A percentile compares a stretch with the other conserved stretches of the same genome.
phyloP scores from a whole-genome alignment of 2,797 vertebrate species.

The Bradypodion ventrale region DNA sequence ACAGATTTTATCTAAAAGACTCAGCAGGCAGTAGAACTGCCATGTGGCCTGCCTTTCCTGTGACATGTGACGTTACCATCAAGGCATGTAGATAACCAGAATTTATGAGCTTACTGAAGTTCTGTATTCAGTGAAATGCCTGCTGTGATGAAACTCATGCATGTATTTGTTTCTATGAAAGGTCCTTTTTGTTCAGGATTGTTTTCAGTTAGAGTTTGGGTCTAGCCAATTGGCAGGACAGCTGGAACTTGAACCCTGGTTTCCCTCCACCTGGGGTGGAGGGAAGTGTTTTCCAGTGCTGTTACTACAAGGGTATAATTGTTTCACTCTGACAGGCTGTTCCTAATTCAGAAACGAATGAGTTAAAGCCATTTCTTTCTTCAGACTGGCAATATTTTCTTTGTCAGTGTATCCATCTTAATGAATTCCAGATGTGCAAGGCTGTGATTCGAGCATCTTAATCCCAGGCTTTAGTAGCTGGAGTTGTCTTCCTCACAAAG shows the following conservation, averaged over 20 bases:
- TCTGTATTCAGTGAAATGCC: background rate
- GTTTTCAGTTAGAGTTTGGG: background rate
- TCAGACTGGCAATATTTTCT: conserved; percentile 51
- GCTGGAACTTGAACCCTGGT: background rate
- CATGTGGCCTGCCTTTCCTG: background rate
- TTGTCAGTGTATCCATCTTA: conserved; percentile 55
- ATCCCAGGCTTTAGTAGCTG: conserved; percentile 56
- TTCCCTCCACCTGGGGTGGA: background rate
- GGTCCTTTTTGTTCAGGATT: background rate
- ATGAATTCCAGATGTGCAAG: conserved; percentile 69
- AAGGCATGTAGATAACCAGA: background rate
- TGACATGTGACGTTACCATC: background rate
- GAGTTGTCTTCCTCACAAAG: conserved; percentile 36
- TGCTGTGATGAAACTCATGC: background rate
- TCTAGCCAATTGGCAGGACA: background rate
- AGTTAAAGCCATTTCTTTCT: conserved; percentile 56
- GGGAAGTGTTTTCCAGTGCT: too few species aligned
- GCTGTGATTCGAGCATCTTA: conserved; percentile 56
- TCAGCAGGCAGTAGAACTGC: background rate
- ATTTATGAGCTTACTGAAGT: background rate
- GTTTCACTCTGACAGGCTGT: background rate
- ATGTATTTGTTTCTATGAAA: background rate
- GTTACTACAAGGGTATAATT: rapidly evolving
- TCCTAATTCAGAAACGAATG: conserved; percentile 15
- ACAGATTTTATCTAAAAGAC: too few species aligned